Conservation (phyloP, 1,140 invertebrate genomes). For the Mya arenaria region DNA sequence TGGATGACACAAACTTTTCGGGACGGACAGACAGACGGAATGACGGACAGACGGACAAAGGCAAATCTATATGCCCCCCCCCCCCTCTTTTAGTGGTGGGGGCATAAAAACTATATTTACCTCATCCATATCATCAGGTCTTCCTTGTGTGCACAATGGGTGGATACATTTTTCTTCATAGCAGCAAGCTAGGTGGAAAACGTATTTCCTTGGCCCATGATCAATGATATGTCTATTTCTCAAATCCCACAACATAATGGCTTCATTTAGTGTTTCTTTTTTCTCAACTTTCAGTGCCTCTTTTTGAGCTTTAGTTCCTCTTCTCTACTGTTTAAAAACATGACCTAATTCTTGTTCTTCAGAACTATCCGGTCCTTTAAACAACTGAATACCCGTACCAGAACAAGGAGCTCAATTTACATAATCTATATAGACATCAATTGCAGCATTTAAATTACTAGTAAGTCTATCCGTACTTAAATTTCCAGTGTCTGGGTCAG, state of each 20-base stretch:
- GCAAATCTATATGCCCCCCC: too few relatives aligned
- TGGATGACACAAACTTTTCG: too few relatives aligned
- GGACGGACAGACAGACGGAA: too few relatives aligned
- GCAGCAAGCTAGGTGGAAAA: neutral
- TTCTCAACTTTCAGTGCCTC: conserved; percentile 4
- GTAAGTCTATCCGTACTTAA: neutral
- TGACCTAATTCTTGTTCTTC: neutral
- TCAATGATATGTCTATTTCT: conserved; percentile 3
- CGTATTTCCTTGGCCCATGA: conserved; percentile 16
- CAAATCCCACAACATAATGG: conserved; percentile 4
- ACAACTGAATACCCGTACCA: neutral
- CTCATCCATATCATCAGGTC: neutral
- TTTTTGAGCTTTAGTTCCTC: conserved; percentile 13
- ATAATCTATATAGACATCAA: neutral
- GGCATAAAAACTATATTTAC: too few relatives aligned
- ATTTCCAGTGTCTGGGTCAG: neutral
- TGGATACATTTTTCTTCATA: conserved; percentile 21
- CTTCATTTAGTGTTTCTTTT: neutral
- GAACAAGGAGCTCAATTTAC: neutral
- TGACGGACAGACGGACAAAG: too few relatives aligned
- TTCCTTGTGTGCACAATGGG: conserved; percentile 1
- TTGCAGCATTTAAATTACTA: neutral
- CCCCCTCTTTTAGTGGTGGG: too few relatives aligned
- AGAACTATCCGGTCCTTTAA: conserved; percentile 15
- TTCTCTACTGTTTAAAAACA: conserved; percentile 11